Evolutionary conservation across 1,140 invertebrate genomes (phyloP).

Genomic region (Cephus cinctus): DNA sequence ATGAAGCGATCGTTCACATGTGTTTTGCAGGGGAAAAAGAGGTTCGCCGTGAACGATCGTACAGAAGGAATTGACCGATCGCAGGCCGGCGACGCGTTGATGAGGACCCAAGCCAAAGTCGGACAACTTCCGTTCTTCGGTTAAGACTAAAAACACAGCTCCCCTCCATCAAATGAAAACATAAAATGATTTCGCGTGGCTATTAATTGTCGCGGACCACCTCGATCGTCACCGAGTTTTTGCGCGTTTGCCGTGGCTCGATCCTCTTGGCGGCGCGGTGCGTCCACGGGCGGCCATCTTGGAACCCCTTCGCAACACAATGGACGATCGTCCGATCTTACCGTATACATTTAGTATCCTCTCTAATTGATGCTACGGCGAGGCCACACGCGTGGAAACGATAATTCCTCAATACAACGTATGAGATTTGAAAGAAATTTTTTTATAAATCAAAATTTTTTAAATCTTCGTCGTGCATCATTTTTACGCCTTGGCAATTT

Average conservation of each 20-base stretch:
- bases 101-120: background rate
- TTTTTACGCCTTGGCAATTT: too few species aligned
- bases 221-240: conserved; percentile 13
- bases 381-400: conserved; percentile 39
- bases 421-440: too few species aligned
- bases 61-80: background rate
- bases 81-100: background rate
- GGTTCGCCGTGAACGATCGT: too few species aligned
- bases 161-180: conserved; percentile 32
- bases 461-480: too few species aligned
- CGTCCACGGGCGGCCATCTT: conserved; percentile 34
- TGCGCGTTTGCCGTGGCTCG: conserved; percentile 12
- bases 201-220: conserved; percentile 41
- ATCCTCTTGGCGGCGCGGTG: conserved; percentile 11
- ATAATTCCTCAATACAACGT: too few species aligned
- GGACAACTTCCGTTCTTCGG: too few species aligned
- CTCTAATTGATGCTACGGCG: conserved; percentile 38
- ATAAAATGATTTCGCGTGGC: conserved; percentile 41
- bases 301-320: conserved; percentile 29
- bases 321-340: conserved; percentile 29
- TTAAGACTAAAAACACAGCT: too few species aligned
- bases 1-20: too few species aligned
- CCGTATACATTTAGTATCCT: conserved; percentile 25
- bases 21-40: too few species aligned
- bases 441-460: too few species aligned